Evolutionary conservation across 2,797 vertebrate genomes (phyloP).

Genomic region (Phrynocephalus forsythii): DNA sequence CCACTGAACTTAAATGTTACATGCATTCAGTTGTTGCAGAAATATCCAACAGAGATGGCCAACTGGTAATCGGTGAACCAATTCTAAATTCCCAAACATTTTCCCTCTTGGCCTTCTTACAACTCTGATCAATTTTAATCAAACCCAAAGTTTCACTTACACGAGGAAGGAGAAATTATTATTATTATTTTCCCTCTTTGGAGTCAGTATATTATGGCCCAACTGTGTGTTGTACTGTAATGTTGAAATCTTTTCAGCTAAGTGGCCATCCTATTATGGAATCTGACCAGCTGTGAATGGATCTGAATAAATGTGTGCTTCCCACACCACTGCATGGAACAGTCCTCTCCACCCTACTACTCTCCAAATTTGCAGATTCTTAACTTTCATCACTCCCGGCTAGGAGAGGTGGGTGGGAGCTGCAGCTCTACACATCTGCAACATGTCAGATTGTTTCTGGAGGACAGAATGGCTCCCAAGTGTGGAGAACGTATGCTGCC

Average conservation of each 20-base stretch:
- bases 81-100: background rate
- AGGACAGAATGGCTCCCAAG: background rate
- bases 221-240: background rate
- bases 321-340: too few relatives aligned
- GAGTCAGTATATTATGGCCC: background rate
- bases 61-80: background rate
- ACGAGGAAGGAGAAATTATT: background rate
- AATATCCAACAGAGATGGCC: background rate
- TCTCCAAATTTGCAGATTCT: background rate
- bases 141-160: background rate
- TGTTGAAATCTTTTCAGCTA: background rate
- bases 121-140: background rate
- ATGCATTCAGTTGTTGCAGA: conserved; percentile 9
- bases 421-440: background rate
- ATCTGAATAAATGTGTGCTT: background rate
- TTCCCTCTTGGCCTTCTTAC: background rate
- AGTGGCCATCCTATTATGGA: background rate
- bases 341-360: background rate
- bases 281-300: background rate
- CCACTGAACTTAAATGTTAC: conserved; percentile 58
- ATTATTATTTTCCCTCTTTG: background rate
- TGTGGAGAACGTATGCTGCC: background rate
- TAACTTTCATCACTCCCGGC: background rate
- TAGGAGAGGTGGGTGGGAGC: background rate
- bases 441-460: background rate